These are phyloP conservation scores for Trigoniulus corallinus DNA, from an alignment of 1,140 invertebrate species.

Conservation along the genomic window DNA sequence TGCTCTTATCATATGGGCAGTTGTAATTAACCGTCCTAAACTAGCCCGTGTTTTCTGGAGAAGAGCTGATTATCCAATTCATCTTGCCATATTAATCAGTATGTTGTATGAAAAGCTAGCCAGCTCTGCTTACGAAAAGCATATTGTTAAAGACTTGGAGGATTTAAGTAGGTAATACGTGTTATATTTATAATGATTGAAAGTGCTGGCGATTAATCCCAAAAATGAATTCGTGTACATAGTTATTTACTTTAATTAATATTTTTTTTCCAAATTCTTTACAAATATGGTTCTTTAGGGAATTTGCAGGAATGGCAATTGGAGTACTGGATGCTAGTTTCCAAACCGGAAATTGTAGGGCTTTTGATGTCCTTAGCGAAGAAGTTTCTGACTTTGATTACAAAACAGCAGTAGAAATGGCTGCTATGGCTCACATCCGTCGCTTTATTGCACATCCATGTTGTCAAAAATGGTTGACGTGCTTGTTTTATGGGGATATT, in stretches of 20 bases:
- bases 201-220: no score
- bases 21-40: constrained; percentile 20
- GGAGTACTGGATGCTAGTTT: constrained; percentile 27
- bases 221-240: no score
- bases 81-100: constrained; percentile 25
- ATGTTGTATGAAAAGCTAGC: constrained; percentile 17
- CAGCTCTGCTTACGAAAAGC: constrained; percentile 14
- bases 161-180: constrained; percentile 14
- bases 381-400: constrained; percentile 25
- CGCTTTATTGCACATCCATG: constrained; percentile 29
- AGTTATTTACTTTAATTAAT: no score
- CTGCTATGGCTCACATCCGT: constrained; percentile 13
- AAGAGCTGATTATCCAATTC: constrained; percentile 28
- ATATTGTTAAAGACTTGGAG: constrained; percentile 15
- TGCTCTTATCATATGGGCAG: constrained; percentile 16
- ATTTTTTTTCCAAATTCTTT: no score
- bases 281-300: constrained; percentile 14
- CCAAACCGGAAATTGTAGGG: constrained; percentile 19
- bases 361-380: constrained; percentile 24
- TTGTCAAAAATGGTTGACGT: constrained; percentile 30
- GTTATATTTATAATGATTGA: no score
- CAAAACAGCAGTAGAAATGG: constrained; percentile 20
- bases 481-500: constrained; percentile 24
- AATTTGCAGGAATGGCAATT: constrained; percentile 28
- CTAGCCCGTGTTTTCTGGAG: constrained; percentile 29